phyloP scores from a whole-genome alignment of 2,888 invertebrate species.

The Criorhina ranunculi region DNA sequence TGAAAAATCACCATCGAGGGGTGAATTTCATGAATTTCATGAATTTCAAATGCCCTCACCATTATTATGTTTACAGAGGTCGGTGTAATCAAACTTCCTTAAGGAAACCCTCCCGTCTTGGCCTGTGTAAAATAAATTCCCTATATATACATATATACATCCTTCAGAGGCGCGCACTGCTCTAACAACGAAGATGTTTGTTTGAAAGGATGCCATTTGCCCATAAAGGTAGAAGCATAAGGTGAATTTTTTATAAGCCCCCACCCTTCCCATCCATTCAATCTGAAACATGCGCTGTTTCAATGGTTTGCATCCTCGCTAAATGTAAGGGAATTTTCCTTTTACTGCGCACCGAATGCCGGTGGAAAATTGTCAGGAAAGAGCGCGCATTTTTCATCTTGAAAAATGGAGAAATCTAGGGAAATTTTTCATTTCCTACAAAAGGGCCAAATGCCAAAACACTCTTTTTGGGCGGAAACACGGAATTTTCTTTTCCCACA shows the following conservation, averaged over 20 bases:
- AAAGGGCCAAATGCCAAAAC: constrained; percentile 70
- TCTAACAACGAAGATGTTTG: not conserved
- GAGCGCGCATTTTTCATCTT: constrained; percentile 43
- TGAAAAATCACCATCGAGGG: constrained; percentile 40
- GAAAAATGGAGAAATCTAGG: constrained; percentile 44
- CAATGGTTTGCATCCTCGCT: constrained; percentile 33
- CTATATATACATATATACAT: too few species aligned
- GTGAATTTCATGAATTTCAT: constrained; percentile 54
- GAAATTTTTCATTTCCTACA: constrained; percentile 25
- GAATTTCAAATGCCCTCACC: constrained; percentile 51
- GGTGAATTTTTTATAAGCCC: constrained; percentile 62
- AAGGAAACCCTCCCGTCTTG: constrained; percentile 27
- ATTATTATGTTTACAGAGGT: constrained; percentile 60
- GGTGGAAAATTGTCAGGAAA: constrained; percentile 40
- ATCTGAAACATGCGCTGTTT: constrained; percentile 12
- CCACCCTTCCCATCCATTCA: not conserved
- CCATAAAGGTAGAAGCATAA: constrained; percentile 48
- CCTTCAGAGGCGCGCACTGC: not conserved
- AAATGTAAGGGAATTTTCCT: constrained; percentile 20
- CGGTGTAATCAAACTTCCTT: constrained; percentile 56
- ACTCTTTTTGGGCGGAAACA: constrained; percentile 77
- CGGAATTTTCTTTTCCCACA: constrained; percentile 63
- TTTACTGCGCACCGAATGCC: constrained; percentile 67
- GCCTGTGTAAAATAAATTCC: constrained; percentile 29
- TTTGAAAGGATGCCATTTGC: constrained; percentile 21